These are phyloP conservation scores for Cossypha caffra DNA, from an alignment of 2,797 vertebrate genomes.

Conservation along the genomic window DNA sequence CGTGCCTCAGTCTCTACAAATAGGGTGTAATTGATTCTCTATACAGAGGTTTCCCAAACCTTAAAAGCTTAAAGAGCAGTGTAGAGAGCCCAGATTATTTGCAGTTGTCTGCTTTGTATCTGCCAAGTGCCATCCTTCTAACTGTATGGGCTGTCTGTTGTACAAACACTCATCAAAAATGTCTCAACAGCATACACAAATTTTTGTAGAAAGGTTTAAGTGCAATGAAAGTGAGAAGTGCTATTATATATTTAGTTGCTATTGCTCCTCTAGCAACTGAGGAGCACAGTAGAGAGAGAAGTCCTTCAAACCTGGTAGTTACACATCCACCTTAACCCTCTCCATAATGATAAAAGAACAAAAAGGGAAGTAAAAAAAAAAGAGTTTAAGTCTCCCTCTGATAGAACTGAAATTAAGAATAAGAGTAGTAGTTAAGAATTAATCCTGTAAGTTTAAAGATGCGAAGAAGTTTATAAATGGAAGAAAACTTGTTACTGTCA, in stretches of 20 bases:
- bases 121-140: neutral
- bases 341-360: neutral
- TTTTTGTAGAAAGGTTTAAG: neutral
- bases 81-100: neutral
- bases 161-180: neutral
- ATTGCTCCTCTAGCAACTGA: neutral
- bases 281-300: neutral
- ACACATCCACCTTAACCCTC: accelerated
- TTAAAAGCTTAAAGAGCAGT: neutral
- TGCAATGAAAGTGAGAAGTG: neutral
- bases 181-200: neutral
- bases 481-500: neutral
- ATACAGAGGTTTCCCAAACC: neutral
- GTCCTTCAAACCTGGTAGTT: neutral
- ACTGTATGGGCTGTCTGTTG: neutral
- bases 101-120: neutral
- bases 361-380: neutral
- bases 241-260: neutral
- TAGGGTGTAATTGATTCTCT: neutral
- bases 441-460: neutral
- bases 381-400: neutral
- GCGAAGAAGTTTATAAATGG: neutral
- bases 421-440: neutral
- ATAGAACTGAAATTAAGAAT: neutral
- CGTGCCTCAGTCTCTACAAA: neutral